phyloP scores from a whole-genome alignment of 2,113 vertebrate genomes.

The Leptobrachium ailaonicum region DNA sequence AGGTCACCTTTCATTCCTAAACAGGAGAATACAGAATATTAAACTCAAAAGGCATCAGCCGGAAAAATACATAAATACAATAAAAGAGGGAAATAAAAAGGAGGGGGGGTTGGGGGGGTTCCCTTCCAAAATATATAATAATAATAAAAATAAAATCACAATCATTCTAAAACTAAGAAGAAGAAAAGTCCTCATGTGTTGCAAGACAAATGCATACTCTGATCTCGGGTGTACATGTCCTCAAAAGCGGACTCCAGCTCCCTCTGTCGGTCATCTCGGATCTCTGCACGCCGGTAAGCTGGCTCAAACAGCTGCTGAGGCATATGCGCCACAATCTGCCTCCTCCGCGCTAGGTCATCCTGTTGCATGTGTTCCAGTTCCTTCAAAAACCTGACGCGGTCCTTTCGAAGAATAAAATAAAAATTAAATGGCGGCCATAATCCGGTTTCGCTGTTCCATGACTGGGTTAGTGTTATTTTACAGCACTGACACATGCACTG shows the following conservation, averaged over 20 bases:
- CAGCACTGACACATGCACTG: too few species aligned
- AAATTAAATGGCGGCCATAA: too few species aligned
- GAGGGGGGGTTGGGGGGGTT: too few species aligned
- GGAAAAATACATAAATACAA: too few species aligned
- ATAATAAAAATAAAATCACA: too few species aligned
- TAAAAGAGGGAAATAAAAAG: too few species aligned
- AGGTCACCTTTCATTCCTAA: slow-evolving; percentile 80
- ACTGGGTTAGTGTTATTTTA: too few species aligned
- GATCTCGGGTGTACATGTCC: slow-evolving; percentile 82
- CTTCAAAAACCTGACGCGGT: slow-evolving; percentile 75
- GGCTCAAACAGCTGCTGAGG: slow-evolving; percentile 81
- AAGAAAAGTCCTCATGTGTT: too few species aligned
- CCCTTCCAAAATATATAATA: too few species aligned
- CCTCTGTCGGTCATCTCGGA: slow-evolving; percentile 81
- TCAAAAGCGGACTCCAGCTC: slow-evolving; percentile 91
- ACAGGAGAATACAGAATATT: slow-evolving; percentile 20
- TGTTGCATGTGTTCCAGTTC: slow-evolving; percentile 86
- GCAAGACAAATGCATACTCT: slow-evolving; percentile 67
- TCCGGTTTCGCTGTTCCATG: too few species aligned
- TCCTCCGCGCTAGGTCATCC: slow-evolving; percentile 77
- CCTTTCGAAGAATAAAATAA: slow-evolving; percentile 60
- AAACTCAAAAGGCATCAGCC: too few species aligned
- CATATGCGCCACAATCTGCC: slow-evolving; percentile 73
- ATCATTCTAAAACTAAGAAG: too few species aligned
- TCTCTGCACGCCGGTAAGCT: slow-evolving; percentile 71